These are phyloP conservation scores for Dicentrarchus labrax DNA, from an alignment of 2,113 vertebrate genomes.

Conservation along the genomic window DNA sequence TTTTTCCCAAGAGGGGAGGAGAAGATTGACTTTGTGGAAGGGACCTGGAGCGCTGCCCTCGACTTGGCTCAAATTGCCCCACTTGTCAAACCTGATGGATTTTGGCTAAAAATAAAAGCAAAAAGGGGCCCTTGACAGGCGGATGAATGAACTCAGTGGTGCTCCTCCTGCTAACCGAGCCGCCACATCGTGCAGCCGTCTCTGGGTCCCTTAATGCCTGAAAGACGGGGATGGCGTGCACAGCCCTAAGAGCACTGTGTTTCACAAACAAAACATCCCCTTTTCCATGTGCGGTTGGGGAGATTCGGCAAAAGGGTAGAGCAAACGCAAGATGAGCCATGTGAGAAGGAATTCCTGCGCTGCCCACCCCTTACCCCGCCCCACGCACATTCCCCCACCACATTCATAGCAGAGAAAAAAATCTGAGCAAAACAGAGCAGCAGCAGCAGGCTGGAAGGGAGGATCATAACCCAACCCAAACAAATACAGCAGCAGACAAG, in stretches of 20 bases:
- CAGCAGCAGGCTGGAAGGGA: constrained; percentile 40
- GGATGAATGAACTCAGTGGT: constrained; percentile 90
- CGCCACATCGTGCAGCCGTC: constrained; percentile 67
- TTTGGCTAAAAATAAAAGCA: constrained; percentile 96
- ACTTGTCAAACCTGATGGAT: constrained; percentile 94
- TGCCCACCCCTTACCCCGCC: constrained; percentile 15
- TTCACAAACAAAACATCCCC: constrained; percentile 66
- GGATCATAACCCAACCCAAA: constrained; percentile 53
- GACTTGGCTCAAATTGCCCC: constrained; percentile 91
- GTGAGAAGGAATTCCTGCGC: constrained; percentile 71
- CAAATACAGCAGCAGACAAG: constrained; percentile 28
- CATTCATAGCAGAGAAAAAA: constrained; percentile 53
- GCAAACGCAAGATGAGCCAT: constrained; percentile 69
- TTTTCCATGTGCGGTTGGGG: constrained; percentile 47
- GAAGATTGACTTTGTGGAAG: constrained; percentile 86
- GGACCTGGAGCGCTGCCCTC: constrained; percentile 90
- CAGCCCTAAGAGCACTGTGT: constrained; percentile 10
- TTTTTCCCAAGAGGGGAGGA: constrained; percentile 88
- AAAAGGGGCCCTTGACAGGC: constrained; percentile 87
- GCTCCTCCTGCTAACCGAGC: constrained; percentile 84
- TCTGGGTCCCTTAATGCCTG: constrained; percentile 63
- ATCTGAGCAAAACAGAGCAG: constrained; percentile 52
- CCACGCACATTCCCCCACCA: constrained; percentile 60
- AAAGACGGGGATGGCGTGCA: constrained; percentile 69
- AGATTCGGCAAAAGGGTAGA: constrained; percentile 28